Evolutionary conservation across 2,888 invertebrate species (phyloP).

Genomic region (Napeogenes sylphis): DNA sequence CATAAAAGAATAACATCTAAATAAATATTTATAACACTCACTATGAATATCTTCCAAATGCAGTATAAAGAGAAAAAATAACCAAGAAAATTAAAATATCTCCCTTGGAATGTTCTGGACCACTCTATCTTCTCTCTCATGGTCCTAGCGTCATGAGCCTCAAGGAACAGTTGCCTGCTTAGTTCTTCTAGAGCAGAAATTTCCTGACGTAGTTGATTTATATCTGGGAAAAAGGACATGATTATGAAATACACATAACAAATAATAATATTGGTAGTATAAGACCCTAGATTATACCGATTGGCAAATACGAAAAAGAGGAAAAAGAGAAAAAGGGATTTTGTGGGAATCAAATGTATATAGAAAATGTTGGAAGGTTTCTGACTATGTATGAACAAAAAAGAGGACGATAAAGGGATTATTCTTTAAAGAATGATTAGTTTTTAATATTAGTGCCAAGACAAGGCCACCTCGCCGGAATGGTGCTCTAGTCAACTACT

Average conservation of each 20-base stretch:
- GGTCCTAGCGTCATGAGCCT: conserved; percentile 94
- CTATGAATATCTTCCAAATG: conserved; percentile 99
- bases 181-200: conserved; percentile 93
- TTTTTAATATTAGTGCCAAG: no score
- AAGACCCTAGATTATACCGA: no score
- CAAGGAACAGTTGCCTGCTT: conserved; percentile 95
- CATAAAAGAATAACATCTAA: neutral
- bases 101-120: conserved; percentile 97
- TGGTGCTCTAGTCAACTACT: no score
- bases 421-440: no score
- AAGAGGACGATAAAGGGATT: no score
- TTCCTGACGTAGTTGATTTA: conserved; percentile 89
- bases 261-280: no score
- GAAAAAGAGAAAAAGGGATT: no score
- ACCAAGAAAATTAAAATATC: conserved; percentile 98
- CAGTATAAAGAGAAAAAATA: conserved; percentile 99
- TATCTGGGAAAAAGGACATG: conserved; percentile 71
- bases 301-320: no score
- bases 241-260: conserved; percentile 10
- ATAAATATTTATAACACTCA: conserved; percentile 70
- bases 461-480: no score
- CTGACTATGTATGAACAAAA: no score
- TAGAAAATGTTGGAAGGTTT: no score
- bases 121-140: conserved; percentile 95
- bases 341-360: no score